Conservation (phyloP, 2,797 vertebrate species). For the Rousettus madagascariensis region DNA sequence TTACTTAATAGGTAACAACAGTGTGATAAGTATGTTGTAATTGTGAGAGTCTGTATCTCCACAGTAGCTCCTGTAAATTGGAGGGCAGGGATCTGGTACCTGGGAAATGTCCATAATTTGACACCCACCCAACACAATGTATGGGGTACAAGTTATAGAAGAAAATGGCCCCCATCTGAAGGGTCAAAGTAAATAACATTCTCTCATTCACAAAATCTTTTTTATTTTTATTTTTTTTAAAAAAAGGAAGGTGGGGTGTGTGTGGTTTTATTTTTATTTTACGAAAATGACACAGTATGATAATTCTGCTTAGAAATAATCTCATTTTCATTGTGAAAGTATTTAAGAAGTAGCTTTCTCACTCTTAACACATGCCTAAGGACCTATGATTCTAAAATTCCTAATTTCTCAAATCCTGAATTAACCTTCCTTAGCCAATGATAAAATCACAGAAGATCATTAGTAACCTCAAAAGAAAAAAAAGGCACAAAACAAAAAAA, state of each 20-base stretch:
- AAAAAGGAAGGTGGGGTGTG: background rate
- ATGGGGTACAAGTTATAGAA: constrained; percentile 39
- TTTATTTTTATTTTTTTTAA: background rate
- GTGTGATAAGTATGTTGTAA: background rate
- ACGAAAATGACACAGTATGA: background rate
- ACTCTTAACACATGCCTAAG: background rate
- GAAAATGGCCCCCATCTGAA: constrained; percentile 9
- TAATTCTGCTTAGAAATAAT: background rate
- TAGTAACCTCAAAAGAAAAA: constrained; percentile 1
- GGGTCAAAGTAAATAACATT: background rate
- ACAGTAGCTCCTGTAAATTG: background rate
- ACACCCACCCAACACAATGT: constrained; percentile 7
- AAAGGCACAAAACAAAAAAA: background rate
- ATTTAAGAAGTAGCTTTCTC: constrained; percentile 37
- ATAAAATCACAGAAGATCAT: background rate
- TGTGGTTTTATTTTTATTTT: constrained; percentile 47
- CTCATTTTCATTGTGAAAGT: constrained; percentile 37
- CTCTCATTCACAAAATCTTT: background rate
- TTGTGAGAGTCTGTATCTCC: background rate
- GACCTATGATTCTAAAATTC: constrained; percentile 12
- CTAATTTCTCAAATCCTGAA: constrained; percentile 32
- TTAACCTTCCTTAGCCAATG: constrained; percentile 6
- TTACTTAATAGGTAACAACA: constrained; percentile 18
- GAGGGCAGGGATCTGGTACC: background rate
- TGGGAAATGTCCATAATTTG: background rate